These are phyloP conservation scores for Parnassius mnemosyne DNA, from an alignment of 2,888 invertebrate species.

Conservation along the genomic window DNA sequence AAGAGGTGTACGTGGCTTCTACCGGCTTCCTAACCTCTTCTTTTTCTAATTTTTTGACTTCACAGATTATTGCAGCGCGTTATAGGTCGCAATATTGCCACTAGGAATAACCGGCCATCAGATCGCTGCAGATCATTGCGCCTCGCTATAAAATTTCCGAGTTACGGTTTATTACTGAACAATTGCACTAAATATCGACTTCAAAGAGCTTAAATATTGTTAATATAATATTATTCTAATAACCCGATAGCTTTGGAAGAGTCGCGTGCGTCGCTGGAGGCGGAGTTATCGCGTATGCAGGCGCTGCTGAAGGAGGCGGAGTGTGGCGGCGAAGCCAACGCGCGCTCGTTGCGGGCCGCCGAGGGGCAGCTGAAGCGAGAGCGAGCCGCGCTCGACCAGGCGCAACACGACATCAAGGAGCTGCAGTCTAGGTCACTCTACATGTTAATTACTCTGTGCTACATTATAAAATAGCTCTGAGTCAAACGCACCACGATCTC, in stretches of 20 bases:
- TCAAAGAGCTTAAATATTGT: no score
- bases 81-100: no score
- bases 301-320: slow-evolving; percentile 80
- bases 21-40: no score
- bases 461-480: slow-evolving; percentile 44
- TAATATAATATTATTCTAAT: no score
- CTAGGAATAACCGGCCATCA: no score
- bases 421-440: slow-evolving; percentile 81
- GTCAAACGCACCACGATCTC: slow-evolving; percentile 86
- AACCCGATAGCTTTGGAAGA: slow-evolving; percentile 85
- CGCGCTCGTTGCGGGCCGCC: slow-evolving; percentile 84
- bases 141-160: no score
- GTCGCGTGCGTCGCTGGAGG: slow-evolving; percentile 85
- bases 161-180: no score
- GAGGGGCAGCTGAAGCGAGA: slow-evolving; percentile 86
- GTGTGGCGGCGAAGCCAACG: slow-evolving; percentile 86
- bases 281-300: slow-evolving; percentile 88
- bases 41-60: no score
- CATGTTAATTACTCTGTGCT: background rate
- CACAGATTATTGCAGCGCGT: no score
- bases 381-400: slow-evolving; percentile 84
- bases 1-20: no score
- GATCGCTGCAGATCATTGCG: no score
- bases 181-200: no score
- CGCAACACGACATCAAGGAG: slow-evolving; percentile 88